phyloP scores from a whole-genome alignment of 1,140 invertebrate species.

The Stenopsyche tienmushanensis region DNA sequence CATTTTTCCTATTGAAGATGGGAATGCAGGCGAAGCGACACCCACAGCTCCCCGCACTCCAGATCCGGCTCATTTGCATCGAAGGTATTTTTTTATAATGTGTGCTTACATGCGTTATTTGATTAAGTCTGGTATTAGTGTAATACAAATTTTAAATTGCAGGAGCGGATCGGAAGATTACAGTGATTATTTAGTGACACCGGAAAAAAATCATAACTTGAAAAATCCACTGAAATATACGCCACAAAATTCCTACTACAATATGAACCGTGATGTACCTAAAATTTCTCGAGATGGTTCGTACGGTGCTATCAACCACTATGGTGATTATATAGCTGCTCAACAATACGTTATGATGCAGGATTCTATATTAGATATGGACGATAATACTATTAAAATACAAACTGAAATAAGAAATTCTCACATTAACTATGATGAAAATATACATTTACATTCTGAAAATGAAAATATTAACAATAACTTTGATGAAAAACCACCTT shows the following conservation, averaged over 20 bases:
- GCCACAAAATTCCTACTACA: constrained; percentile 38
- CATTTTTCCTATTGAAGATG: constrained; percentile 46
- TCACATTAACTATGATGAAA: constrained; percentile 11
- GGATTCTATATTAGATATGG: constrained; percentile 52
- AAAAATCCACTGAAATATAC: constrained; percentile 21
- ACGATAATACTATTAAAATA: constrained; percentile 54
- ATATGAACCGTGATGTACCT: constrained; percentile 30
- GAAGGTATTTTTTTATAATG: constrained; percentile 5
- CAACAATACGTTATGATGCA: constrained; percentile 47
- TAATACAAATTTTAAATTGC: constrained; percentile 9
- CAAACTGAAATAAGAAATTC: constrained; percentile 43
- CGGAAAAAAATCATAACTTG: constrained; percentile 7
- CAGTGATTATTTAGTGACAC: constrained; percentile 30
- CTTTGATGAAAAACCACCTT: constrained; percentile 5
- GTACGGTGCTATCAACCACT: constrained; percentile 36
- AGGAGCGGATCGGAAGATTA: constrained; percentile 35
- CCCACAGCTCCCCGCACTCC: constrained; percentile 65
- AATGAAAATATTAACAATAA: constrained; percentile 21
- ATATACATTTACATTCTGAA: constrained; percentile 7
- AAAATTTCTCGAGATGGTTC: constrained; percentile 23
- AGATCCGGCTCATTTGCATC: constrained; percentile 44
- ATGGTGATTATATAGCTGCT: constrained; percentile 43
- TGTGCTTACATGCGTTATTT: neutral
- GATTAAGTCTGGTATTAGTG: neutral
- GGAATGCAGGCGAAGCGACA: constrained; percentile 54